Percentiles rank a stretch among this genome's conserved stretches.
phyloP scores from a whole-genome alignment of 2,888 invertebrate species.

The Lumbricus terrestris region DNA sequence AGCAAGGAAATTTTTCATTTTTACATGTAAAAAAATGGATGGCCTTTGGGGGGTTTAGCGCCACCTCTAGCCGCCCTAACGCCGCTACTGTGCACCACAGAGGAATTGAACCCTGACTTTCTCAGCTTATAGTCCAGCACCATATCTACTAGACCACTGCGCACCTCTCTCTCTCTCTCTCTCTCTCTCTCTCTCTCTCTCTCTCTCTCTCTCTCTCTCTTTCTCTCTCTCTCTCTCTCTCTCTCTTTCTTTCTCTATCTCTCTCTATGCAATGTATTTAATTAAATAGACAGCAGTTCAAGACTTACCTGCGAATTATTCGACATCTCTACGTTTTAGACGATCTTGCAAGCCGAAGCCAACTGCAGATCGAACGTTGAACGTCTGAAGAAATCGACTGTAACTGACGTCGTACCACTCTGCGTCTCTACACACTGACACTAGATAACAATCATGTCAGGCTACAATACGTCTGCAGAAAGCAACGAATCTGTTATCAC shows the following conservation, averaged over 20 bases:
- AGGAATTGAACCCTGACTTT: not conserved
- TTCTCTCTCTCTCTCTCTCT: too few species aligned
- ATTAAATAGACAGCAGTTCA: not conserved
- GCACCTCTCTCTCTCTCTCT: too few species aligned
- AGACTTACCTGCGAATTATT: not conserved
- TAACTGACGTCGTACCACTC: not conserved
- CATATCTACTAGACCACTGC: not conserved
- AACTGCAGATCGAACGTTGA: not conserved
- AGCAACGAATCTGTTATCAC: too few species aligned
- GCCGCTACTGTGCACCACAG: too few species aligned
- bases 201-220: too few species aligned
- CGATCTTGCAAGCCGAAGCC: not conserved
- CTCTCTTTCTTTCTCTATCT: too few species aligned
- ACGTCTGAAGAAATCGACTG: not conserved
- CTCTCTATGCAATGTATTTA: not conserved
- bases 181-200: too few species aligned
- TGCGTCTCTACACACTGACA: not conserved
- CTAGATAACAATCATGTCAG: not conserved
- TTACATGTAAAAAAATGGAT: too few species aligned
- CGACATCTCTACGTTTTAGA: not conserved
- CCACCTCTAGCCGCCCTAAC: too few species aligned
- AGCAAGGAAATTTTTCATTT: too few species aligned
- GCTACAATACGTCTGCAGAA: too few species aligned
- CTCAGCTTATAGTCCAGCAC: not conserved
- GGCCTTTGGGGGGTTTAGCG: too few species aligned